A percentile compares a stretch with the other conserved stretches of the same genome.
phyloP scores from a whole-genome alignment of 2,888 invertebrate genomes.

The Myopa tessellatipennis region DNA sequence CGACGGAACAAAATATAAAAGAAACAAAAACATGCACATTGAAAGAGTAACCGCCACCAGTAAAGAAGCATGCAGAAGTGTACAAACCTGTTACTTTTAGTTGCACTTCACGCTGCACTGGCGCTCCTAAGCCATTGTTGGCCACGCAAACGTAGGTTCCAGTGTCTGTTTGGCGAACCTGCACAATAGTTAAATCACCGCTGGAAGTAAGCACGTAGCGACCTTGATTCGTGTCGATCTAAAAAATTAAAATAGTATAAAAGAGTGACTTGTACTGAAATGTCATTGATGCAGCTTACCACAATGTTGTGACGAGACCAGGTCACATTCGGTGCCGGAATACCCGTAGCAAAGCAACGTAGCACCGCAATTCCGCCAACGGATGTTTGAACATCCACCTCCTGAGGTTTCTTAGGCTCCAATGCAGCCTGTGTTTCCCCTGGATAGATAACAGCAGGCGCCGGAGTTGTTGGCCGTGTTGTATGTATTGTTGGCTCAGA shows the following conservation, averaged over 20 bases:
- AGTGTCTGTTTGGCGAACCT: constrained; percentile 81
- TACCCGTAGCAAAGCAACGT: constrained; percentile 80
- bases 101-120: constrained; percentile 76
- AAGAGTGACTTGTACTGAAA: background rate
- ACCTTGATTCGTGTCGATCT: constrained; percentile 81
- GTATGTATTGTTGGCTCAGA: constrained; percentile 64
- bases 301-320: constrained; percentile 81
- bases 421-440: constrained; percentile 63
- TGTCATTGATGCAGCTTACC: constrained; percentile 68
- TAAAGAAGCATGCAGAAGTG: background rate
- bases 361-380: constrained; percentile 82
- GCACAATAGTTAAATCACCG: constrained; percentile 85
- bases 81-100: constrained; percentile 80
- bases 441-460: constrained; percentile 63
- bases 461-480: constrained; percentile 66
- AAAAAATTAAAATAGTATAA: constrained; percentile 38
- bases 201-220: constrained; percentile 78
- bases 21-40: constrained; percentile 34
- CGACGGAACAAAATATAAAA: constrained; percentile 6
- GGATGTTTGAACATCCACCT: constrained; percentile 74
- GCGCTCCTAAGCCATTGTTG: constrained; percentile 79
- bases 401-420: constrained; percentile 69
- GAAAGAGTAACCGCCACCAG: background rate
- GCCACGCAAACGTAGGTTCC: constrained; percentile 90
- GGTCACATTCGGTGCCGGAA: constrained; percentile 80